Conservation (phyloP, 2,888 invertebrate genomes). For the Sinodicranocentrus sp. region DNA sequence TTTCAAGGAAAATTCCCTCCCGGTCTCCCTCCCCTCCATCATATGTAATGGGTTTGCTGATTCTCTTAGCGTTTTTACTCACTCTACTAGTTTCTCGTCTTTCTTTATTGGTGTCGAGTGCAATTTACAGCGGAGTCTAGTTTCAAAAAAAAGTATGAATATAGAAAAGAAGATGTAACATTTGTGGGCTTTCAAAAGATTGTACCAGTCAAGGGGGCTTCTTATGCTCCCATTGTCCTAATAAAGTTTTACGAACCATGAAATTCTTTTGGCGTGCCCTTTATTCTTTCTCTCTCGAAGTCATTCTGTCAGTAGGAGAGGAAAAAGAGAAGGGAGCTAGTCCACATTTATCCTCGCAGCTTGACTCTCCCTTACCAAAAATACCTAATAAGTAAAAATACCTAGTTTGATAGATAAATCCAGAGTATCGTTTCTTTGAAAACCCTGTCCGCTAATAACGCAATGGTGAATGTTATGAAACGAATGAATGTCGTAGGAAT, state of each 20-base stretch:
- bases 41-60: neutral
- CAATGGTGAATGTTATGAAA: too few species aligned
- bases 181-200: constrained; percentile 57
- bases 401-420: neutral
- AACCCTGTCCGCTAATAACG: too few species aligned
- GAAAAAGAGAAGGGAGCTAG: constrained; percentile 22
- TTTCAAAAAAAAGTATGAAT: constrained; percentile 44
- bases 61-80: neutral
- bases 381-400: too few species aligned
- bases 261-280: constrained; percentile 70
- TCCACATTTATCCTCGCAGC: neutral
- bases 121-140: constrained; percentile 5
- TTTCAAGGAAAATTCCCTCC: neutral
- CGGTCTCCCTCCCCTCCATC: neutral
- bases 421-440: neutral
- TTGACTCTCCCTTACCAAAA: neutral
- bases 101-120: constrained; percentile 2
- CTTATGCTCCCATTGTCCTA: constrained; percentile 65
- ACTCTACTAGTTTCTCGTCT: neutral
- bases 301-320: constrained; percentile 49
- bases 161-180: constrained; percentile 39
- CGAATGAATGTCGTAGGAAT: too few species aligned
- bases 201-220: constrained; percentile 25
- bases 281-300: constrained; percentile 62
- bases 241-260: constrained; percentile 74